Evolutionary conservation across 2,797 vertebrate genomes (phyloP), one percentile per base, ranked within the genome.

Genomic region (Sparus aurata): DNA sequence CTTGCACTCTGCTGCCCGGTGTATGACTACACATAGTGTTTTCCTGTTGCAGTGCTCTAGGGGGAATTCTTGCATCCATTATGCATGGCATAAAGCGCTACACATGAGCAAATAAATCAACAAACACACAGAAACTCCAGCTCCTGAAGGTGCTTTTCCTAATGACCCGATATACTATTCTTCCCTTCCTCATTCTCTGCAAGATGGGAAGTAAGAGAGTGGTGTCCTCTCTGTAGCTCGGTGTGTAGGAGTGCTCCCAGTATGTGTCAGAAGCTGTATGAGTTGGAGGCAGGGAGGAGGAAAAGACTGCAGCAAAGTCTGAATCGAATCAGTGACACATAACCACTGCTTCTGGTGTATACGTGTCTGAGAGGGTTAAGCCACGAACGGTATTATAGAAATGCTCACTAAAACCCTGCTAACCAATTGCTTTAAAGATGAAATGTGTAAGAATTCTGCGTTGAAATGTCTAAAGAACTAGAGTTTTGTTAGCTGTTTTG

Each of bases 171-270:
- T 70, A 64, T 49, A 58, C 55, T 67, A 38, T 5, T 54, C 69
- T 80, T 55, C 45, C 50, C 20, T 43, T 68, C 22, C 88, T 77
- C 47, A 59, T 78, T 69, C 63, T 79, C 68, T 77, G 72, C 71
- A 20, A 63, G 74, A 77, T 49, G 50, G 74, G 71, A 75, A 80
- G 75, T 67, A 53, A 71, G 43, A 75, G 74, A 74, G 75, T 15
- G 45, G 41, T 22, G 69, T 79, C 70, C 74, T 72, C 77, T 87
- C 77, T 88, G 75, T 79, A 69, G 71, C 82, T 67, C 2, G 49
- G 79, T 88, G 90, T 87, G 92, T 89, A 83, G 92, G 88, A 82
- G 89, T 76, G 57, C 79, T 86, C 77, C 46, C 46, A 83, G 80
- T 67, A n/a, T 41, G 69, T 83, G 69, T 85, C 77, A 79, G 74